phyloP scores from a whole-genome alignment of 1,140 invertebrate species.

The Vollenhovia emeryi region DNA sequence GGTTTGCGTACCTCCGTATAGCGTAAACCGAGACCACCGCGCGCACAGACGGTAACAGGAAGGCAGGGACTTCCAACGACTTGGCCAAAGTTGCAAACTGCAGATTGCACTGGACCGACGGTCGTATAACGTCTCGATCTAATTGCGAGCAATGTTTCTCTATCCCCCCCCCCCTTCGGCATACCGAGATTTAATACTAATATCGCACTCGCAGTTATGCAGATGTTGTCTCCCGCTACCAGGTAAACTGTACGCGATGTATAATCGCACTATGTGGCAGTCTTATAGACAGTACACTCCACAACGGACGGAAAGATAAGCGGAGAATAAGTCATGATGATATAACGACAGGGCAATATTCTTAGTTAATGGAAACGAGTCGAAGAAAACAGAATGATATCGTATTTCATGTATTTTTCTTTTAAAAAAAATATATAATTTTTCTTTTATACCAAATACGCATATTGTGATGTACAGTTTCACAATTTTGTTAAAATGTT shows the following conservation, averaged over 20 bases:
- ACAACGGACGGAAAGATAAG: not conserved
- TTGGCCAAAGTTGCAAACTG: constrained; percentile 72
- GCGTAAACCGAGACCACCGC: constrained; percentile 28
- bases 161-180: not conserved
- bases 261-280: not conserved
- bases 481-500: not conserved
- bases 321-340: not conserved
- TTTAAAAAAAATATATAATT: not conserved
- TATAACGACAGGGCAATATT: not conserved
- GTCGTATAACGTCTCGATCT: constrained; percentile 59
- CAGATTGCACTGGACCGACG: constrained; percentile 65
- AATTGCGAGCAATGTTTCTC: constrained; percentile 68
- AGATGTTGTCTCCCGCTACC: constrained; percentile 24
- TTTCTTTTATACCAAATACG: not conserved
- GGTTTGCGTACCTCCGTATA: constrained; percentile 39
- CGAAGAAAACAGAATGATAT: not conserved
- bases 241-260: not conserved
- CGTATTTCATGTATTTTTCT: not conserved
- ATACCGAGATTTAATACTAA: constrained; percentile 60
- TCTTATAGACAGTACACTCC: not conserved
- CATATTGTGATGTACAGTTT: not conserved
- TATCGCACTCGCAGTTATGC: constrained; percentile 42
- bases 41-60: constrained; percentile 13
- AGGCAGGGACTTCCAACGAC: constrained; percentile 61
- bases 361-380: not conserved